phyloP scores from a whole-genome alignment of 1,140 invertebrate genomes.

The Wiebesia pumilae region DNA sequence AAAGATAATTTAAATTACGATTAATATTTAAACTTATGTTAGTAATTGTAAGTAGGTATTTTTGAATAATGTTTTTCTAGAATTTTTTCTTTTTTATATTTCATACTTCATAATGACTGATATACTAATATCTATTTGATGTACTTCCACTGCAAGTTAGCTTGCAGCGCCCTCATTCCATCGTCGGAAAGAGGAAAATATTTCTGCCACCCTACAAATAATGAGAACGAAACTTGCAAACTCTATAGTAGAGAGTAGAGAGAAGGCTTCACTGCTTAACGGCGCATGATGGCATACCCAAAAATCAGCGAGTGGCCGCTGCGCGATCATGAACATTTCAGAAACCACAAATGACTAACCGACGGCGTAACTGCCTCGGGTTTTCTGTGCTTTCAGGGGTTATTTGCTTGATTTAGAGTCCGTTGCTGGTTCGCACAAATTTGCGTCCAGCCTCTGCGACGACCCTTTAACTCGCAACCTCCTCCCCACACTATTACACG shows the following conservation, averaged over 20 bases:
- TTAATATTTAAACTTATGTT: too few relatives aligned
- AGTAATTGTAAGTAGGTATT: too few relatives aligned
- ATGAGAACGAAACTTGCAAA: neutral
- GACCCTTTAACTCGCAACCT: slow-evolving; percentile 52
- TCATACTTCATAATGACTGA: neutral
- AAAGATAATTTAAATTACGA: too few relatives aligned
- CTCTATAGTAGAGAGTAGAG: neutral
- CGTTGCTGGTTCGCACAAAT: slow-evolving; percentile 54
- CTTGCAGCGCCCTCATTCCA: too few relatives aligned
- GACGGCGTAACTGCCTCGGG: slow-evolving; percentile 62
- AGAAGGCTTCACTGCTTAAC: neutral
- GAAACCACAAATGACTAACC: slow-evolving; percentile 68
- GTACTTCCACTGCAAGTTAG: neutral
- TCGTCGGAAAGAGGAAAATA: neutral
- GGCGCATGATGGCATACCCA: neutral
- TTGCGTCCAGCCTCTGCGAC: slow-evolving; percentile 5
- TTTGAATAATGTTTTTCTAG: too few relatives aligned
- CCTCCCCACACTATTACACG: slow-evolving; percentile 50
- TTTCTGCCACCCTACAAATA: slow-evolving; percentile 15
- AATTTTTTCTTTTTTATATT: neutral
- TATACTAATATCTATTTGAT: neutral
- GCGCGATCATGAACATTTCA: slow-evolving; percentile 55
- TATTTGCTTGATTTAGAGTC: slow-evolving; percentile 71
- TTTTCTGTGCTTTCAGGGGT: slow-evolving; percentile 62
- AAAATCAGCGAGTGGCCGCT: slow-evolving; percentile 29